Evolutionary conservation across 2,797 vertebrate genomes (phyloP).

Genomic region (Limnodromus scolopaceus): DNA sequence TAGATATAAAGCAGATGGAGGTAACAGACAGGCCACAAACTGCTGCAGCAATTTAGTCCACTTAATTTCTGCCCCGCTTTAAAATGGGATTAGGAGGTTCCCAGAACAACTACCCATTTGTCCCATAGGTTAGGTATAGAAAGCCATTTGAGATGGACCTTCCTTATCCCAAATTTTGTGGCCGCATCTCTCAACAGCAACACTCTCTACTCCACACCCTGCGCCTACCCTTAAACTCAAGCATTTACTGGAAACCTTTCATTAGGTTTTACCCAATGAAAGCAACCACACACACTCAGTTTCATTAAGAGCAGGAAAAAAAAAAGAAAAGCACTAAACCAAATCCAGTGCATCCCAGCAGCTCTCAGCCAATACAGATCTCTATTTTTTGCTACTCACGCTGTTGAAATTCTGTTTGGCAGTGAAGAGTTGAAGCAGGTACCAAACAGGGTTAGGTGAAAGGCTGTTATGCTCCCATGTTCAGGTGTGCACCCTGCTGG

Average conservation of each 20-base stretch:
- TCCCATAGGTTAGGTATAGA: background rate
- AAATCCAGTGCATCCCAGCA: background rate
- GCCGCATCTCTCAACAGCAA: background rate
- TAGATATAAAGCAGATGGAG: background rate
- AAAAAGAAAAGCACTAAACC: background rate
- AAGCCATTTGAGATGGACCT: background rate
- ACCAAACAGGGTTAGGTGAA: background rate
- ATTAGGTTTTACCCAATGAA: background rate
- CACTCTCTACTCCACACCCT: background rate
- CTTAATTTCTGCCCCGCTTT: background rate
- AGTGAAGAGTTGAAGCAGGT: background rate
- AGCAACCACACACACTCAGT: background rate
- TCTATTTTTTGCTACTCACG: background rate
- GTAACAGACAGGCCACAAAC: background rate
- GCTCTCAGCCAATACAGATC: background rate
- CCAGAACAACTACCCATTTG: background rate
- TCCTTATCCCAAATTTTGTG: background rate
- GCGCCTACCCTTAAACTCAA: background rate
- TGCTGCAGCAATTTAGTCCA: background rate
- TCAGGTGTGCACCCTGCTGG: background rate
- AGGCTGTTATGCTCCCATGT: fast-evolving
- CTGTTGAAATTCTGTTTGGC: background rate
- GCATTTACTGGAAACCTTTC: background rate
- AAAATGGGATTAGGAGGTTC: background rate
- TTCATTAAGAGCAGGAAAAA: background rate